Evolutionary conservation across 2,113 vertebrate genomes (phyloP), one percentile per base, ranked within the genome.

Genomic region (Dolichallabes microphthalmus): DNA sequence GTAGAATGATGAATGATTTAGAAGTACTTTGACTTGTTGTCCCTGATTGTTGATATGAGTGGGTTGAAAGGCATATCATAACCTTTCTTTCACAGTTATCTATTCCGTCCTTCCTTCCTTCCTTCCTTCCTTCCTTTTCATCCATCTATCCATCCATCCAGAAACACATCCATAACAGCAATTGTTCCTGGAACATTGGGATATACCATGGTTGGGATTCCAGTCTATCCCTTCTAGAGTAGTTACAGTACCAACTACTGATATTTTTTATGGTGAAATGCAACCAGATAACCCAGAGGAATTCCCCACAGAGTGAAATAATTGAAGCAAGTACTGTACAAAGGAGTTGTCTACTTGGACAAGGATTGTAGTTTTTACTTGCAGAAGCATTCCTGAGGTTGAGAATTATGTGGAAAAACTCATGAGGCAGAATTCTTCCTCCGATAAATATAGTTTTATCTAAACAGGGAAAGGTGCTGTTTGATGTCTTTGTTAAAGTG

Each of bases 51-150:
- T 66, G 7, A 15, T 64, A 19, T 30, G 6, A 73, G n/a, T 90
- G 80, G 84, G 86, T 87, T 84, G 87, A 17, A 71, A 71, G 17
- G 32, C 32, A 20, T 32, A 74, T 85, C 82, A 87, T 84, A 88
- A 82, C 30, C 1, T 78, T 86, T 83, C 30, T 86, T 79, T 4
- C 32, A 32, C 45, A 45, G 45, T 45, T 45, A 45, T 45, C 6
- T 45, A 45, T 45, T 45, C 45, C 45, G 7, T 45, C 45, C 45
- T 45, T 45, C 45, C 39, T 39, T 39, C 4, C 45, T 45, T 45
- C 45, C 45, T 45, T 8, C 45, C 45, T 45, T 35, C 32, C 32
- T 35, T 35, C 2, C 32, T 35, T 8, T 74, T 74, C 11, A 25
- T 39, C 19, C 8, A 71, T 71, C 22, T 2, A 45, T 71, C 22